phyloP scores from a whole-genome alignment of 2,888 invertebrate genomes.

The Cerceris ruficornis region DNA sequence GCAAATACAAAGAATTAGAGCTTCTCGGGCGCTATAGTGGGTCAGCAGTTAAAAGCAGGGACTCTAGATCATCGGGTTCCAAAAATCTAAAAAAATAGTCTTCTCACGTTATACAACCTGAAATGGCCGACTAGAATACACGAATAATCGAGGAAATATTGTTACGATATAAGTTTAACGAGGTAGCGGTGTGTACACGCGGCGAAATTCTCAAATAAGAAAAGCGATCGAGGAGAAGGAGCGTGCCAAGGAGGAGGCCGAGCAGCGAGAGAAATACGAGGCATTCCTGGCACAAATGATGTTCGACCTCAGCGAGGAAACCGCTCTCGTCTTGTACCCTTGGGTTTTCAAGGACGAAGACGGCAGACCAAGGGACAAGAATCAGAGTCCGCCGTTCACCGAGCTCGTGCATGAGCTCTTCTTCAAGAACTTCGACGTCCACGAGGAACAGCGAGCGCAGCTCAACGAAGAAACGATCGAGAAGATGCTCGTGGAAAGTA shows the following conservation, averaged over 20 bases:
- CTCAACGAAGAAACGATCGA: constrained; percentile 66
- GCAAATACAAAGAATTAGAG: too few relatives aligned
- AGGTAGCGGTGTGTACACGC: background rate
- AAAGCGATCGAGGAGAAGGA: constrained; percentile 54
- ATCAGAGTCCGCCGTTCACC: constrained; percentile 68
- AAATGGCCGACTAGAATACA: too few relatives aligned
- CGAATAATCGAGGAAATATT: background rate
- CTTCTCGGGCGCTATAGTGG: too few relatives aligned
- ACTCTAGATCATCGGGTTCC: too few relatives aligned
- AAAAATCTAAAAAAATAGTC: too few relatives aligned
- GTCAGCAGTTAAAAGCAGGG: too few relatives aligned
- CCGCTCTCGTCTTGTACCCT: constrained; percentile 71
- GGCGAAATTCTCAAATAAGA: constrained; percentile 48
- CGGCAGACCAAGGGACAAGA: constrained; percentile 66
- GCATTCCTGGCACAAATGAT: constrained; percentile 71
- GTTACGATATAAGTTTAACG: background rate
- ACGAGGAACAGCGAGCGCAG: constrained; percentile 68
- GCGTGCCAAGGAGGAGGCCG: constrained; percentile 61
- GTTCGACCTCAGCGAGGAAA: constrained; percentile 74
- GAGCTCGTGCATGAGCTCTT: constrained; percentile 71
- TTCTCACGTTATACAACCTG: too few relatives aligned
- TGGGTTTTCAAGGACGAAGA: constrained; percentile 73
- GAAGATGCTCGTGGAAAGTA: constrained; percentile 71
- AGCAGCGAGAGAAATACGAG: constrained; percentile 68
- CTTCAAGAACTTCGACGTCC: constrained; percentile 71